Evolutionary conservation across 2,888 invertebrate species (phyloP), one percentile per base, ranked within the genome.

Genomic region (Acleris cristana): DNA sequence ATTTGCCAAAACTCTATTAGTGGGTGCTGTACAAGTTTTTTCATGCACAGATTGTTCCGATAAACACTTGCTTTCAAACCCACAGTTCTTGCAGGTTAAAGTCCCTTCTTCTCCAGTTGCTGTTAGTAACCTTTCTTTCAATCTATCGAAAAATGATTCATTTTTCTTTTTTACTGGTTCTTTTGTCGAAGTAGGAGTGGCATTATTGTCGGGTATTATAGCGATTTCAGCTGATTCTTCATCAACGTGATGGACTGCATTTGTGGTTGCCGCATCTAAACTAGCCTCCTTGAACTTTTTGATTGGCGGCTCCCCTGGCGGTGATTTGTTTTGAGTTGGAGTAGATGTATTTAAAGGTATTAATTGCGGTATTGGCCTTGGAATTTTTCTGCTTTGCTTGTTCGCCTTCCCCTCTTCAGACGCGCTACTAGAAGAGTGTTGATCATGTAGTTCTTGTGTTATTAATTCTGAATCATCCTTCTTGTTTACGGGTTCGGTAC

Each of bases 11-110:
- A 81, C 76, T 69, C 87, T 83, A 81, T 92, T 94, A 51, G 92
- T 78, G 48, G 92, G 86, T 69, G 88, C 83, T 70, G 94, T 93
- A 78, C 95, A 96, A 65, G 90, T 93, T 82, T 96, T 96, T 79
- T 96, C 95, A 82, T 97, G 97, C 69, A 96, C 95, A 18, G 96
- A 95, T 76, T 96, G 95, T 87, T 97, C 97, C 2, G 97, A 96
- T 64, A 97, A 88, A 81, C 96, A 96, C 87, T 96, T 97, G 77
- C 96, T 96, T 84, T 96, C 95, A 80, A 96, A 95, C 6, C 96
- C 96, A 80, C 96, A 96, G 75, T 90, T 93, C 78, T 94, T 94
- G 79, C 96, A 96, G 58, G 93, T 94, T 54, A 96, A 88, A 77
- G 95, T 95, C 63, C 95, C 95, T 77, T 94, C 94, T 77, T 95